Conservation (phyloP, 2,113 vertebrate genomes). For the Cephalopterus ornatus region DNA sequence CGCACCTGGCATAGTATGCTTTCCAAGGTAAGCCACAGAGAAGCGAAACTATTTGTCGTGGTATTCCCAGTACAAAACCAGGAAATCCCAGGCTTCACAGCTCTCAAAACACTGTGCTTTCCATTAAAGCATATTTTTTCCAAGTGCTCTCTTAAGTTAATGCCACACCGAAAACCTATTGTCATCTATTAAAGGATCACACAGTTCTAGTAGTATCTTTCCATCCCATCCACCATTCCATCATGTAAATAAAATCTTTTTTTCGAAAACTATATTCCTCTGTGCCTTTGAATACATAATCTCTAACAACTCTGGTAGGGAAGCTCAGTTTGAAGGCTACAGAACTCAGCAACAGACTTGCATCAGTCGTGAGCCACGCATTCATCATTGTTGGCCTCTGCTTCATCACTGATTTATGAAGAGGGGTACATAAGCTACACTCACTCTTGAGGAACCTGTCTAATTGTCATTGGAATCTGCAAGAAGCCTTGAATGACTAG, state of each 20-base stretch:
- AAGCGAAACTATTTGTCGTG: not conserved
- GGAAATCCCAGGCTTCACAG: not conserved
- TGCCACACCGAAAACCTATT: not conserved
- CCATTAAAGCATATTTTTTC: not conserved
- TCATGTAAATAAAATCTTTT: not conserved
- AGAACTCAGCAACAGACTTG: not conserved
- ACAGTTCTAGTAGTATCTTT: not conserved
- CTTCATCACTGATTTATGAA: not conserved
- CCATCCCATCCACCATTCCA: not conserved
- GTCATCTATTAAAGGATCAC: not conserved
- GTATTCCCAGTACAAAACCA: not conserved
- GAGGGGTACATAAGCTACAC: not conserved
- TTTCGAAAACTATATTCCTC: not conserved
- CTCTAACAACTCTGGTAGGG: not conserved
- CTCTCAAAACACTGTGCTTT: not conserved
- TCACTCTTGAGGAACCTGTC: not conserved
- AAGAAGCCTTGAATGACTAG: not conserved
- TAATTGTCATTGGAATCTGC: not conserved
- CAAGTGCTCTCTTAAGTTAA: not conserved
- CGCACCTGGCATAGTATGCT: accelerated
- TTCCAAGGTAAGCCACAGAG: not conserved
- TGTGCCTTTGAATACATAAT: not conserved
- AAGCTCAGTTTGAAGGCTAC: not conserved
- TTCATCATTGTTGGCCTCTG: not conserved
- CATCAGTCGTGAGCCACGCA: not conserved